Percentiles rank a stretch among this genome's conserved stretches.
These are phyloP conservation scores for Lasioglossum leucozonium DNA, from an alignment of 2,888 invertebrate genomes.

Conservation along the genomic window DNA sequence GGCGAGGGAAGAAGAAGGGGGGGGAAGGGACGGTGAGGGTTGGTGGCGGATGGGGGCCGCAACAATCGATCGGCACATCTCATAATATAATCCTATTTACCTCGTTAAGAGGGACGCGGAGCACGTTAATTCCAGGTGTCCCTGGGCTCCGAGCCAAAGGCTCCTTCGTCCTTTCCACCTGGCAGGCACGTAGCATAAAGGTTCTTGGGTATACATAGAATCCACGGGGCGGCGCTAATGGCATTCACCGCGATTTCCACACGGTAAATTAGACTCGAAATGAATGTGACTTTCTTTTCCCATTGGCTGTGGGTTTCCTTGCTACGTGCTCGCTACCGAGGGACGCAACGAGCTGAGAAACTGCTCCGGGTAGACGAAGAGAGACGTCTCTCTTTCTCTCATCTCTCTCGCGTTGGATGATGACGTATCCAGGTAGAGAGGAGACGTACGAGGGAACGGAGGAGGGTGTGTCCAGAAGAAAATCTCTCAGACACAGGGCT, in stretches of 20 bases:
- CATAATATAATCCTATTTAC: constrained; percentile 69
- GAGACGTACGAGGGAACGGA: constrained; percentile 22
- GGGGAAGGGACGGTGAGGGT: background rate
- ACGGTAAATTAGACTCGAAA: constrained; percentile 74
- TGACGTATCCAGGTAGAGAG: constrained; percentile 9
- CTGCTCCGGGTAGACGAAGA: constrained; percentile 8
- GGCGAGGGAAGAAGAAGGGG: no score
- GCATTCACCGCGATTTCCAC: constrained; percentile 65
- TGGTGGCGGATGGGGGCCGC: constrained; percentile 12
- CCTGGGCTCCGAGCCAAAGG: constrained; percentile 40
- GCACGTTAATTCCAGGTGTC: constrained; percentile 66
- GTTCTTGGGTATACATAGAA: constrained; percentile 58
- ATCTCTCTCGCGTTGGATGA: background rate
- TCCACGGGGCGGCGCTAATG: constrained; percentile 45
- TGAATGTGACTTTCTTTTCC: constrained; percentile 72
- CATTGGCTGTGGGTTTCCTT: constrained; percentile 45
- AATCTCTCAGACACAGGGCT: constrained; percentile 53
- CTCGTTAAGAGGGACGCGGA: constrained; percentile 65
- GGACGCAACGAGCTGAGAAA: constrained; percentile 29
- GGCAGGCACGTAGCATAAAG: constrained; percentile 61
- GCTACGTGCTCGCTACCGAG: constrained; percentile 55
- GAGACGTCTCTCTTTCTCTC: background rate
- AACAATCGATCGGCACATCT: constrained; percentile 62
- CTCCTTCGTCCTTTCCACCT: constrained; percentile 51
- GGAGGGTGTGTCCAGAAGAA: constrained; percentile 40